Evolutionary conservation across 2,888 invertebrate species (phyloP).

Genomic region (Charanyca ferruginea): DNA sequence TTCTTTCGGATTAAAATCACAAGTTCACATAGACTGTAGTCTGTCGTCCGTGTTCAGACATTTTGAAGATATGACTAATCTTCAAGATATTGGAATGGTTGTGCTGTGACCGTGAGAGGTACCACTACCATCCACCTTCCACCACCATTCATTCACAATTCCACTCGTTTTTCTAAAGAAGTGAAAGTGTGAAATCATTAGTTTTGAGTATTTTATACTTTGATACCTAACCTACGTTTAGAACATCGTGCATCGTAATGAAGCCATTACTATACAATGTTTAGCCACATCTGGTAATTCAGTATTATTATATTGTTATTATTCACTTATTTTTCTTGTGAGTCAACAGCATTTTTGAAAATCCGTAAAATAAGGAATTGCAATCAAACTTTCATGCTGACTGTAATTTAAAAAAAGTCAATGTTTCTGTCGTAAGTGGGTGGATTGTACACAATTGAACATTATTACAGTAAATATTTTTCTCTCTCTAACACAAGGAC

Average conservation of each 20-base stretch:
- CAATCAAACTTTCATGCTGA: slow-evolving; percentile 12
- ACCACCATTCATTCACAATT: neutral
- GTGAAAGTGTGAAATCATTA: neutral
- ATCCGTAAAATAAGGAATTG: neutral
- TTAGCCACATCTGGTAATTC: neutral
- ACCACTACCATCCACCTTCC: neutral
- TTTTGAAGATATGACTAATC: neutral
- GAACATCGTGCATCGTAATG: neutral
- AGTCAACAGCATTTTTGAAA: neutral
- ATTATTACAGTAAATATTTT: neutral
- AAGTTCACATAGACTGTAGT: neutral
- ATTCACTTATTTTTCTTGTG: neutral
- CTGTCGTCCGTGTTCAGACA: neutral
- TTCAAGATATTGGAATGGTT: neutral
- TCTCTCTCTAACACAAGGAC: slow-evolving; percentile 9
- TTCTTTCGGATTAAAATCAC: neutral
- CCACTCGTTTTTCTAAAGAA: slow-evolving; percentile 1
- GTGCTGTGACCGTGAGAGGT: neutral
- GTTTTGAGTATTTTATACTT: neutral
- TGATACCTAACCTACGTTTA: no score
- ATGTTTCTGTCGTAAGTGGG: slow-evolving; percentile 2
- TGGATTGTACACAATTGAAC: neutral
- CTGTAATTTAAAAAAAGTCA: slow-evolving; percentile 24
- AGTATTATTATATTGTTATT: no score
- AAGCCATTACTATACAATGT: neutral